Base-by-base conservation (phyloP, 1,140 invertebrate genomes). In the Drosophila parabipectinata region DNA sequence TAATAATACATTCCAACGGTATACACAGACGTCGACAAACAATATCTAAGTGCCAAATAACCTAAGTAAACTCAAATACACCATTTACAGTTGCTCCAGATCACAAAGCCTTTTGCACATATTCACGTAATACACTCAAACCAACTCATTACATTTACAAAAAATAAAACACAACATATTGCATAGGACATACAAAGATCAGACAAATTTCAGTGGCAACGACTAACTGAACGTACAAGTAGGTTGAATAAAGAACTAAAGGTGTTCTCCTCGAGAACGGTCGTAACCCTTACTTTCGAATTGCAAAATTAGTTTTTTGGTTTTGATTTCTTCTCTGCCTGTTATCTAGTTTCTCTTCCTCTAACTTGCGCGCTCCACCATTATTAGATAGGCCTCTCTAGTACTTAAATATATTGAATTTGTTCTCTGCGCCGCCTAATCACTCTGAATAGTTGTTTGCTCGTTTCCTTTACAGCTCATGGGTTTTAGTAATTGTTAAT, bases 121-220 rank as follows among this genome's bases (percentile, higher is more conserved):
- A 48, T 68, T 66, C 41, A 83, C 68, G 28, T 58, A 63, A 50
- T 54, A 71, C 55, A 77, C 30, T 73, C 26, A 74, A 68, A 74
- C 60, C 64, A 61, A 72, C 52, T 21, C n/a, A 24, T 41, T 72
- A 63, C 48, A 74, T 52, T 51, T 45, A 24, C 34, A 44, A 50
- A 72, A 66, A 71, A 78, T 32, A 80, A 57, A 87, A 82, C 62
- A 87, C 51, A 83, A 84, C 72, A 79, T 76, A 78, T 28, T 62
- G 60, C 34, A 62, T 63, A 44, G 47, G 62, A 77, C 74, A 62
- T 71, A 78, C 62, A 78, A 59, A 79, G 50, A 78, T 81, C 68
- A 77, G 77, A 85, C 77, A 73, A 57, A 69, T 60, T 66, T 50
- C 48, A 67, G 55, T 76, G 57, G 73, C 56, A 62, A 69, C 39